A percentile compares a stretch with the other conserved stretches of the same genome.
Conservation (phyloP, 2,113 vertebrate species). For the Prionailurus viverrinus region DNA sequence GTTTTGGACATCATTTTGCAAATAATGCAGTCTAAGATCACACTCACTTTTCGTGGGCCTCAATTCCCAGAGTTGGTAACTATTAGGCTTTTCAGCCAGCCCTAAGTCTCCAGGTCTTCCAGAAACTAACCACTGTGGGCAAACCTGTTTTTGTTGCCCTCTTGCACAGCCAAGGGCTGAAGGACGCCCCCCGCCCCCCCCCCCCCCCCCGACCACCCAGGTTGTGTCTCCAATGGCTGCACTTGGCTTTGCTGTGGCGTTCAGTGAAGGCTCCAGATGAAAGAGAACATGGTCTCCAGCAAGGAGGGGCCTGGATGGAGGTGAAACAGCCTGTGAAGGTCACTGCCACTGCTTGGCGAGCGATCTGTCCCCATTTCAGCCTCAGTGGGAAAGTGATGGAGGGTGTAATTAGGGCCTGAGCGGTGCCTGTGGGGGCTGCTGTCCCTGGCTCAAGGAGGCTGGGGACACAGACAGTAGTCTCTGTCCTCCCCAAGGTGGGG, state of each 20-base stretch:
- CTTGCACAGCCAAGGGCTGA: neutral
- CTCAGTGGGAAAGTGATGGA: slow-evolving; percentile 83
- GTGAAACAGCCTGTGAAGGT: slow-evolving; percentile 79
- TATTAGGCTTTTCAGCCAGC: neutral
- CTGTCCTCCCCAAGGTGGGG: neutral
- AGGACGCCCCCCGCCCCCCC: neutral
- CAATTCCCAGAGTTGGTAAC: neutral
- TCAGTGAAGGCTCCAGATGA: neutral
- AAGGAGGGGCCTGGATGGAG: slow-evolving; percentile 69
- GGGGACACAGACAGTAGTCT: neutral
- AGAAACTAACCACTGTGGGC: neutral
- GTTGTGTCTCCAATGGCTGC: neutral
- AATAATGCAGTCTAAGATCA: neutral
- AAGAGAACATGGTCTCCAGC: slow-evolving; percentile 43
- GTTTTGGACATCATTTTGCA: neutral
- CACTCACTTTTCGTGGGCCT: neutral
- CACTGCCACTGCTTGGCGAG: slow-evolving; percentile 62
- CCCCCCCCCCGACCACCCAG: accelerated
- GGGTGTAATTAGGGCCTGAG: slow-evolving; percentile 80
- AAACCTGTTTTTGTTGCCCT: neutral
- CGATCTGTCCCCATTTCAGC: slow-evolving; percentile 80
- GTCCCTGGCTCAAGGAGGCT: slow-evolving; percentile 47
- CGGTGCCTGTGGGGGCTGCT: neutral
- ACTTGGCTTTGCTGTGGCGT: neutral
- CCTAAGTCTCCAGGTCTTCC: neutral